Evolutionary conservation across 2,113 vertebrate genomes (phyloP).

Genomic region (Nanger granti): DNA sequence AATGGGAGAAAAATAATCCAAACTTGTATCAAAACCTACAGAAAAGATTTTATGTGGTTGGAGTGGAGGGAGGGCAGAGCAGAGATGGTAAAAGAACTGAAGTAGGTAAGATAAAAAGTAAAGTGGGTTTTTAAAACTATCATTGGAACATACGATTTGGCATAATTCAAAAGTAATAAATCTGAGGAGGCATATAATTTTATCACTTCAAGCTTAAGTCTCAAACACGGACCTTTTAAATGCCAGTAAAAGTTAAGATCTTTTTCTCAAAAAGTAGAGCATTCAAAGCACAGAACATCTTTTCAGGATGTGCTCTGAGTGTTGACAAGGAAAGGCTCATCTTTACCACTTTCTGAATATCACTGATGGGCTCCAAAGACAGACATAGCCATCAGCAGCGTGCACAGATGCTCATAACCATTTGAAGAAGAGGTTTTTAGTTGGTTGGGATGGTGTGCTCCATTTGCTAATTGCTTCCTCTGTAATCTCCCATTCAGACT

Average conservation of each 20-base stretch:
- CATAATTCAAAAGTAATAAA: conserved; percentile 2
- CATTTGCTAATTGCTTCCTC: conserved; percentile 60
- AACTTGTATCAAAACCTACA: conserved; percentile 5
- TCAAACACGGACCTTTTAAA: not conserved
- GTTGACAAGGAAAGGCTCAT: conserved; percentile 29
- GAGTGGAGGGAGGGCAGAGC: not conserved
- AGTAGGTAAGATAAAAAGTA: not conserved
- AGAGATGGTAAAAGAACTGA: not conserved
- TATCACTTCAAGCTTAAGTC: not conserved
- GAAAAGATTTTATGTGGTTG: not conserved
- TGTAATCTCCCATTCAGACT: conserved; percentile 49
- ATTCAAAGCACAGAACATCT: conserved; percentile 10
- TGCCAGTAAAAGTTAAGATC: not conserved
- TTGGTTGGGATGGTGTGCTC: conserved; percentile 25
- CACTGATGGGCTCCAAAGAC: conserved; percentile 50
- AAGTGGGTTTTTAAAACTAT: not conserved
- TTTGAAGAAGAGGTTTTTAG: conserved; percentile 41
- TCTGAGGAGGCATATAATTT: not conserved
- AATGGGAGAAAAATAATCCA: not conserved
- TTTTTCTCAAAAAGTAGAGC: conserved; percentile 28
- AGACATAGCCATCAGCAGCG: conserved; percentile 6
- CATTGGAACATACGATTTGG: not conserved
- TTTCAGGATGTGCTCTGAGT: not conserved
- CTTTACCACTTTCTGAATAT: conserved; percentile 32
- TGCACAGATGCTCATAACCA: conserved; percentile 53